These are phyloP conservation scores for Apocrypta bakeri DNA, from an alignment of 1,140 invertebrate species.

Conservation along the genomic window DNA sequence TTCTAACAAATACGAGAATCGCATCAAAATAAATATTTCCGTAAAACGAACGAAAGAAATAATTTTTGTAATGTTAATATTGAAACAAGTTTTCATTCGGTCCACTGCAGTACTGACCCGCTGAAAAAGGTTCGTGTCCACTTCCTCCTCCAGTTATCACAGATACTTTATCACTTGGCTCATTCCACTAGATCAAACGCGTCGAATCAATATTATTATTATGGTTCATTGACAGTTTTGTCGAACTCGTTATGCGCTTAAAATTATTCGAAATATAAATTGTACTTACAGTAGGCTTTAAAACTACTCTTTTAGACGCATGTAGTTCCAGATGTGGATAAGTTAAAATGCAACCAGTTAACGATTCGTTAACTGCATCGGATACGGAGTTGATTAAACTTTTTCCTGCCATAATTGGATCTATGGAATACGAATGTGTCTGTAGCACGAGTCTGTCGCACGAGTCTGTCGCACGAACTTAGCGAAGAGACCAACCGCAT, in stretches of 20 bases:
- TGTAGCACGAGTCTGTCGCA: not conserved
- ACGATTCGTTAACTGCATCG: conserved; percentile 80
- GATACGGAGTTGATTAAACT: conserved; percentile 81
- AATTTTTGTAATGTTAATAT: too few relatives aligned
- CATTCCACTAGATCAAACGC: conserved; percentile 74
- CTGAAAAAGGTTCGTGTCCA: conserved; percentile 89
- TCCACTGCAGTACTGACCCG: conserved; percentile 76
- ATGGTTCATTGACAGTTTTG: too few relatives aligned
- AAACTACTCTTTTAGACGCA: conserved; percentile 77
- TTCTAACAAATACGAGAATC: too few relatives aligned
- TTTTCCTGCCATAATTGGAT: conserved; percentile 66
- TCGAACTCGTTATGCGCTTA: too few relatives aligned
- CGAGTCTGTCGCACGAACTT: too few relatives aligned
- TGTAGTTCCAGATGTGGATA: conserved; percentile 79
- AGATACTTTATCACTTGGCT: conserved; percentile 77
- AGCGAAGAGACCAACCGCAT: too few relatives aligned
- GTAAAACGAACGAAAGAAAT: too few relatives aligned
- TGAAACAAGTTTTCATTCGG: too few relatives aligned
- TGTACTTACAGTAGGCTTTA: conserved; percentile 73
- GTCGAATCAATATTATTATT: too few relatives aligned
- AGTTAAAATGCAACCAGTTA: conserved; percentile 78
- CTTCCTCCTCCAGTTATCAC: conserved; percentile 89
- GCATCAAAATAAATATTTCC: too few relatives aligned
- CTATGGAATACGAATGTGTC: not conserved
- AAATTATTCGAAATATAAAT: too few relatives aligned